A percentile compares a stretch with the other conserved stretches of the same genome.
Conservation (phyloP, 2,888 invertebrate genomes). For the Xestia sexstrigata region DNA sequence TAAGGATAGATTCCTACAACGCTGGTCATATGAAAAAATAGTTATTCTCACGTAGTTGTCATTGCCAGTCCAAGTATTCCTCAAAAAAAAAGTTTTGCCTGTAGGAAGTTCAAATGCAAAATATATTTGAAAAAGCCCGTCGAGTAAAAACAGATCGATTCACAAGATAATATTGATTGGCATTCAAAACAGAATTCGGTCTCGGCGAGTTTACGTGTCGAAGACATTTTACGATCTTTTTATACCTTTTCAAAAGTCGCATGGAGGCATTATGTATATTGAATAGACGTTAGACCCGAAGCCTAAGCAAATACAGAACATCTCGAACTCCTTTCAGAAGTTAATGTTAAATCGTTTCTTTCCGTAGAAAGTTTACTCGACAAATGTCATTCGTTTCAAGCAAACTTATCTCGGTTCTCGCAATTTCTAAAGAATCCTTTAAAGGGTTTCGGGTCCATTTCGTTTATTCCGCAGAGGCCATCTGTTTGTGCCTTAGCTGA, state of each 20-base stretch:
- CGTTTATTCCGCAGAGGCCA: conserved; percentile 71
- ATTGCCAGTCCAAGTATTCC: not conserved
- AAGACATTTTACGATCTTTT: conserved; percentile 61
- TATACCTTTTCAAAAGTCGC: conserved; percentile 58
- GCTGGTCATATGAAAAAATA: not conserved
- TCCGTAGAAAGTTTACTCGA: conserved; percentile 61
- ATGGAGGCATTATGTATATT: conserved; percentile 56
- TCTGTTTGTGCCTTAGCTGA: conserved; percentile 71
- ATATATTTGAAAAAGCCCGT: not conserved
- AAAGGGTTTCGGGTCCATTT: conserved; percentile 74
- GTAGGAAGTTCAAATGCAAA: not conserved
- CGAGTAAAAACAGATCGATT: conserved; percentile 26
- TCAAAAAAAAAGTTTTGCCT: not conserved
- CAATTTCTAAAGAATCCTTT: conserved; percentile 67
- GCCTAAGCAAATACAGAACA: conserved; percentile 53
- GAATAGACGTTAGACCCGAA: conserved; percentile 27
- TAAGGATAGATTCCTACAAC: conserved; percentile 1
- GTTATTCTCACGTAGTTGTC: not conserved
- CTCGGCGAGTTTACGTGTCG: conserved; percentile 36
- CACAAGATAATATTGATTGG: conserved; percentile 56
- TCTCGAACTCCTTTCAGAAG: conserved; percentile 51
- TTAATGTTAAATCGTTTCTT: conserved; percentile 68
- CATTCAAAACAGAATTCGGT: conserved; percentile 53
- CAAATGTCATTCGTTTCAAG: conserved; percentile 75
- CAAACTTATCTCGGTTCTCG: conserved; percentile 75